Percentiles rank a stretch among this genome's conserved stretches.
Conservation (phyloP, 2,888 invertebrate genomes). For the Volucella inanis region DNA sequence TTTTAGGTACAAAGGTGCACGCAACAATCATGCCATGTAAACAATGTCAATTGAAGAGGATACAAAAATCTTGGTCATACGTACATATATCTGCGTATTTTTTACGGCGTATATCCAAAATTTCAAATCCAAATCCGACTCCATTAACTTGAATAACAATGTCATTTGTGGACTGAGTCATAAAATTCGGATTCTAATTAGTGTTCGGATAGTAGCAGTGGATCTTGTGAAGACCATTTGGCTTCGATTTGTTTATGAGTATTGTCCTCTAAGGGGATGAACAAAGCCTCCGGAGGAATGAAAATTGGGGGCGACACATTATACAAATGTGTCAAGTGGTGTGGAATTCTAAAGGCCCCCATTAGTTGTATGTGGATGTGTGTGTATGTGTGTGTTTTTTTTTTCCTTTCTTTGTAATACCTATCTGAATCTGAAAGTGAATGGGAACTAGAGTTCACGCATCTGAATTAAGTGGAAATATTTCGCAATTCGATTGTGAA, state of each 20-base stretch:
- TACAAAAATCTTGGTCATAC: constrained; percentile 11
- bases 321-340: constrained; percentile 67
- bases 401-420: constrained; percentile 27
- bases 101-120: constrained; percentile 15
- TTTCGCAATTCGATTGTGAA: constrained; percentile 66
- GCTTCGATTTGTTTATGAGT: constrained; percentile 54
- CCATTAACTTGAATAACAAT: constrained; percentile 71
- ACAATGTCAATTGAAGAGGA: constrained; percentile 7
- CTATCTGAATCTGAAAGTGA: constrained; percentile 24
- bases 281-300: constrained; percentile 50
- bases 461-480: constrained; percentile 73
- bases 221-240: constrained; percentile 61
- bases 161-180: constrained; percentile 72
- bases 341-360: constrained; percentile 69
- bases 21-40: constrained; percentile 25
- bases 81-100: constrained; percentile 22
- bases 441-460: constrained; percentile 71
- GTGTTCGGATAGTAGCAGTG: constrained; percentile 41
- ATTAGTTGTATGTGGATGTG: constrained; percentile 38
- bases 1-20: constrained; percentile 57
- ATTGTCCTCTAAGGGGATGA: constrained; percentile 23
- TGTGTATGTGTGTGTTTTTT: constrained; percentile 10
- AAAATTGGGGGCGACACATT: constrained; percentile 58
- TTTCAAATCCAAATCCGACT: constrained; percentile 20
- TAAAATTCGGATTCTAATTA: constrained; percentile 69